Evolutionary conservation across 37 sponge, comb jelly and placozoan genomes (phyloP), one percentile per base, ranked within the genome.

Genomic region (Halichondria panicea): DNA sequence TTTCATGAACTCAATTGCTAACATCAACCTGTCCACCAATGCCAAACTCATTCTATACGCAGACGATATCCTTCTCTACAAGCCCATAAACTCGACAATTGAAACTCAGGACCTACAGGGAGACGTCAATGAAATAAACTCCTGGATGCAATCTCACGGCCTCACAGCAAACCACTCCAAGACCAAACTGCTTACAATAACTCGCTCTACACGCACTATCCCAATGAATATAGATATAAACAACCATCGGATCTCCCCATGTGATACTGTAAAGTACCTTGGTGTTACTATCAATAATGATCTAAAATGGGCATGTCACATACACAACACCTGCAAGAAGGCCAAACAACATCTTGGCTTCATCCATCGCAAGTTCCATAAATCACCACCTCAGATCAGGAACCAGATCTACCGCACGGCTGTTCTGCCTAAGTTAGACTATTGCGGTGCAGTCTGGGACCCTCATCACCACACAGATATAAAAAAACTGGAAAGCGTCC

Each of bases 51-150:
- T 45, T 8, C 48, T 76, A 33, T 76, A 63, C 33, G 77, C 77
- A 24, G 77, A 76, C 62, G 77, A 76, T 30, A 63, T 61, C 31
- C 34, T 76, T 4, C 77, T 76, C 22, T 60, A 63, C 54, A 65
- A 66, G 40, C 39, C 68, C 53, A 33, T 77, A 4, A 21, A 66
- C 27, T 66, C 55, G 4, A 37, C 35, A 7, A 4, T 4, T 35
- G 78, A 66, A 50, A 34, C 53, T n/a, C 2, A 3, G 2, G 36
- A 4, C 30, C 50, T 77, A 66, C 78, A 77, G 57, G 2, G 3
- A 31, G 78, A 77, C 34, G 24, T 77, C 25, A 24, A 77, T 12
- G 4, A 18, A 6, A 32, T 77, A 2, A 9, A 39, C 5, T 27
- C 48, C 30, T 77, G 78, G 78, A 45, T 66, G 7, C 38, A 8